Evolutionary conservation across 2,113 vertebrate species (phyloP).

Genomic region (Promerops cafer): DNA sequence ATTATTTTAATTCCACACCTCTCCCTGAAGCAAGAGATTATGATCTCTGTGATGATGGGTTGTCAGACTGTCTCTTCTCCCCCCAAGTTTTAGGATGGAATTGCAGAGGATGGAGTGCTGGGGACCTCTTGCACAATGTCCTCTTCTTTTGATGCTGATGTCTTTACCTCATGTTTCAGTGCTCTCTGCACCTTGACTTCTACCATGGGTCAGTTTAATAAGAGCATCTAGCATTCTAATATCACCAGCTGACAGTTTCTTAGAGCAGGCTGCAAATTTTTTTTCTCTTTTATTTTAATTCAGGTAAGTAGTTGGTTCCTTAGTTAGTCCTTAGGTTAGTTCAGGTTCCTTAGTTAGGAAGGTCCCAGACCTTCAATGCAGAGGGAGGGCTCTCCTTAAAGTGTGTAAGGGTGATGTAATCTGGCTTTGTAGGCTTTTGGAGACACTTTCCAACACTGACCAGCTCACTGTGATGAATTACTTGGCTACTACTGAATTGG

Average conservation of each 20-base stretch:
- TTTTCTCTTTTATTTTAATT: background rate
- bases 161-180: fast-evolving
- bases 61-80: background rate
- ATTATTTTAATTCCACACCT: background rate
- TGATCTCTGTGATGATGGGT: background rate
- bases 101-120: background rate
- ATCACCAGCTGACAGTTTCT: background rate
- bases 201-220: background rate
- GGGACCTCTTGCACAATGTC: background rate
- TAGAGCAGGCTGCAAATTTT: background rate
- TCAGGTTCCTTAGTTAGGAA: no score
- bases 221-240: background rate
- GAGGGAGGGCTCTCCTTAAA: background rate
- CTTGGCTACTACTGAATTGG: background rate
- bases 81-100: background rate
- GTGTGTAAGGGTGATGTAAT: background rate
- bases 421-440: background rate
- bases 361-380: background rate
- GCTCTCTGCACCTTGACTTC: background rate
- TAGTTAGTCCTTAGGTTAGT: no score
- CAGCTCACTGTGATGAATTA: background rate
- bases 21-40: background rate
- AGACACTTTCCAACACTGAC: background rate
- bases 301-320: background rate
- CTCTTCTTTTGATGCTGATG: fast-evolving